A percentile compares a stretch with the other conserved stretches of the same genome.
These are phyloP conservation scores for Balearica regulorum DNA, from an alignment of 2,797 vertebrate species.

Conservation along the genomic window DNA sequence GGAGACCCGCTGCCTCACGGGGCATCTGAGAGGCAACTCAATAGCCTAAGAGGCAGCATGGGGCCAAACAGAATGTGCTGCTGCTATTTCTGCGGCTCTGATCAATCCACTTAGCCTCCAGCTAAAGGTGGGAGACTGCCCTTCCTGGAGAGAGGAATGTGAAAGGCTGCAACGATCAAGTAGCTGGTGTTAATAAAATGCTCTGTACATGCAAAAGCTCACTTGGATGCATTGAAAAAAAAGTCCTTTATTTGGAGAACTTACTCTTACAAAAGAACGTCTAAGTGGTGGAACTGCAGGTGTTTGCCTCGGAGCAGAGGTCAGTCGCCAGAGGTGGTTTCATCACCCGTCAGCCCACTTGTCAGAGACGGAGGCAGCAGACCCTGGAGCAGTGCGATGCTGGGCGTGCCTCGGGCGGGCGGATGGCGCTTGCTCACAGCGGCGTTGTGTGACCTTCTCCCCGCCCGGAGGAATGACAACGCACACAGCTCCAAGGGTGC, in stretches of 20 bases:
- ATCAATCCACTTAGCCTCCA: neutral
- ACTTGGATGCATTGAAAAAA: neutral
- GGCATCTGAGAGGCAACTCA: neutral
- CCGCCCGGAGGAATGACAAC: fast-evolving
- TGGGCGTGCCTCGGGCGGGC: fast-evolving
- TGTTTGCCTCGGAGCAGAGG: neutral
- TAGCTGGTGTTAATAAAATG: neutral
- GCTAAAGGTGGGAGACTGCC: neutral
- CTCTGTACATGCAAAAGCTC: neutral
- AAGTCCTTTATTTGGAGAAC: neutral
- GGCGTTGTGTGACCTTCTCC: neutral
- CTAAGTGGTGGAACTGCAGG: neutral
- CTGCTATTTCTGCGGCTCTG: neutral
- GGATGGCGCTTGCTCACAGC: neutral
- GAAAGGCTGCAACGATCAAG: neutral
- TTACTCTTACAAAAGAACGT: neutral
- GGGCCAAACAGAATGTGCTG: neutral
- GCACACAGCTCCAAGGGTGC: neutral
- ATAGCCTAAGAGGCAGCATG: fast-evolving
- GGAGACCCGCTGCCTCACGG: neutral
- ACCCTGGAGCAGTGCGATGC: fast-evolving
- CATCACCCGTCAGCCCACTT: no score
- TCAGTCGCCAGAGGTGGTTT: neutral
- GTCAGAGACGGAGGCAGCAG: neutral
- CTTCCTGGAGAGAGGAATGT: neutral